phyloP scores from a whole-genome alignment of 2,888 invertebrate species.

The Mellilla xanthometata region DNA sequence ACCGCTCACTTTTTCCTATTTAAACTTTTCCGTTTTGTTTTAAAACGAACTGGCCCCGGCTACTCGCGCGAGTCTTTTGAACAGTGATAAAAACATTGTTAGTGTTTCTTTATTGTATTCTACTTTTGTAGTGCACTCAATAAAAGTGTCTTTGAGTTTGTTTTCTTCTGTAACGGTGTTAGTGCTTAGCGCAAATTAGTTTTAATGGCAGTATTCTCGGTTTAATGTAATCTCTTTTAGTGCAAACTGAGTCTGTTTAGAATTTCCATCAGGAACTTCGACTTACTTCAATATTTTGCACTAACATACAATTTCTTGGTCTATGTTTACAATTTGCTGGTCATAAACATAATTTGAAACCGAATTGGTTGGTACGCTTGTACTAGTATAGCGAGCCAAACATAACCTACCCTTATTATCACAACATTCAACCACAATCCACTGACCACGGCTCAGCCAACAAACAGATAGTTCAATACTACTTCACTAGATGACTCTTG shows the following conservation, averaged over 20 bases:
- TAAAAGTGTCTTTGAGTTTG: conserved; percentile 13
- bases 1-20: conserved; percentile 77
- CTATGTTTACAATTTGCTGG: too few relatives aligned
- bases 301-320: too few relatives aligned
- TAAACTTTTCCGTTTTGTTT: conserved; percentile 78
- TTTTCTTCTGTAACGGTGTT: conserved; percentile 1
- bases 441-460: conserved; percentile 14
- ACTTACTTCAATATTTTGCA: too few relatives aligned
- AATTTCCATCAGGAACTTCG: too few relatives aligned
- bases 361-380: too few relatives aligned
- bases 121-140: conserved; percentile 17
- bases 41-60: conserved; percentile 53
- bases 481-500: conserved; percentile 47
- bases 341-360: too few relatives aligned
- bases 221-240: not conserved
- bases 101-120: conserved; percentile 23
- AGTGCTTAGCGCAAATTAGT: conserved; percentile 1
- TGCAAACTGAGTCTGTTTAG: too few relatives aligned
- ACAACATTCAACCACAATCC: conserved; percentile 4
- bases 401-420: not conserved
- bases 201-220: not conserved
- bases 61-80: conserved; percentile 25
- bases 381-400: too few relatives aligned
- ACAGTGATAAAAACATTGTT: conserved; percentile 32
- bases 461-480: conserved; percentile 26